Evolutionary conservation across 2,113 vertebrate species (phyloP).

Genomic region (Mus pahari): DNA sequence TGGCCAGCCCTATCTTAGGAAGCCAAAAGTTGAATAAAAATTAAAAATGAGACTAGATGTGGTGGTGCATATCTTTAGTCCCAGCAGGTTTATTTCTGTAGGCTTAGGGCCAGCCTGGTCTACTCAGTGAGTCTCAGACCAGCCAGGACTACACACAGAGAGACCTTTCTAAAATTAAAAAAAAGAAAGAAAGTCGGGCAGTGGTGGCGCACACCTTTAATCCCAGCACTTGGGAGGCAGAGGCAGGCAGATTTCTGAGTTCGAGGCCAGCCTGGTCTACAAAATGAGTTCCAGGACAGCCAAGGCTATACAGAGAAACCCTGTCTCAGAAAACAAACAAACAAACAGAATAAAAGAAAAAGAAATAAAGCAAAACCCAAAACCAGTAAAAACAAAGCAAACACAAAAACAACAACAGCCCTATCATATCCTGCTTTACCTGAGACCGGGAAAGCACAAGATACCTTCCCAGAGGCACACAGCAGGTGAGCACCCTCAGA

Average conservation of each 20-base stretch:
- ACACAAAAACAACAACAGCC: not conserved
- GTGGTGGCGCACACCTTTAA: too few relatives aligned
- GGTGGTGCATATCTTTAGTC: not conserved
- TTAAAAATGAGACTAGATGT: not conserved
- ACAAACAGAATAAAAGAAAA: not conserved
- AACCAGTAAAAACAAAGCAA: not conserved
- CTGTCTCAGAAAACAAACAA: too few relatives aligned
- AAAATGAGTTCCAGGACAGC: too few relatives aligned
- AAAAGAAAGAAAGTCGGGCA: too few relatives aligned
- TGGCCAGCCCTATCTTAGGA: not conserved
- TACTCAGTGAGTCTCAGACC: not conserved
- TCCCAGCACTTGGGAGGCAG: too few relatives aligned
- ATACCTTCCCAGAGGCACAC: not conserved
- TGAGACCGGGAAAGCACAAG: not conserved
- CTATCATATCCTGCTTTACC: not conserved
- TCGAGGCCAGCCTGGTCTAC: too few relatives aligned
- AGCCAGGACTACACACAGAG: not conserved
- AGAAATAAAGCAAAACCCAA: not conserved
- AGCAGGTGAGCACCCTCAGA: too few relatives aligned
- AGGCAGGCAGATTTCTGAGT: too few relatives aligned
- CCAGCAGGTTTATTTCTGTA: not conserved
- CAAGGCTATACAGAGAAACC: too few relatives aligned
- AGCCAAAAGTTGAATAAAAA: not conserved
- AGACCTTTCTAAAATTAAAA: not conserved
- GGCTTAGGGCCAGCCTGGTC: not conserved